A percentile compares a stretch with the other conserved stretches of the same genome.
These are phyloP conservation scores for Fissipunctia ypsillon DNA, from an alignment of 2,888 invertebrate genomes.

Conservation along the genomic window DNA sequence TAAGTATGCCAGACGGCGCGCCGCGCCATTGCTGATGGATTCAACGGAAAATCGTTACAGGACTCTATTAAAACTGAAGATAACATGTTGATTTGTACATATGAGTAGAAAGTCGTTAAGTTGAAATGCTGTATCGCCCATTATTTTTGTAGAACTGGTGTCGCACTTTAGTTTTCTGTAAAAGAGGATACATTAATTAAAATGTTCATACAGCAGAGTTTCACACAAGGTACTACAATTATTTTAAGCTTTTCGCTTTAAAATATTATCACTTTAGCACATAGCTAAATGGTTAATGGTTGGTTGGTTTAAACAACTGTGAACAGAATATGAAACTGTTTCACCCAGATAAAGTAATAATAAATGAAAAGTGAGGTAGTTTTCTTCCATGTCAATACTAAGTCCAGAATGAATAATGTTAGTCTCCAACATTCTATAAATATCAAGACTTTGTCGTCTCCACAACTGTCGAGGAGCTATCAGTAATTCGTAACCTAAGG, in stretches of 20 bases:
- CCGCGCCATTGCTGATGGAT: conserved; percentile 45
- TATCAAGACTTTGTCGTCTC: conserved; percentile 45
- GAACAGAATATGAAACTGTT: too few species aligned
- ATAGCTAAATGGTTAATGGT: too few species aligned
- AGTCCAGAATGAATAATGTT: conserved; percentile 7
- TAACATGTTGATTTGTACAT: conserved; percentile 35
- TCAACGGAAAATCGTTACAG: conserved; percentile 60
- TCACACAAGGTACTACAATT: too few species aligned
- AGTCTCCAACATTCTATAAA: conserved; percentile 47
- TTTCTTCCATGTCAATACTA: conserved; percentile 11
- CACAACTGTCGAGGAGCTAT: conserved; percentile 34
- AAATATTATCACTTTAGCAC: too few species aligned
- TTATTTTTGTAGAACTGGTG: not conserved
- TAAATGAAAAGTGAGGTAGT: too few species aligned
- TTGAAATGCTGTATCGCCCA: not conserved
- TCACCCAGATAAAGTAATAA: too few species aligned
- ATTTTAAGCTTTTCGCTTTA: too few species aligned
- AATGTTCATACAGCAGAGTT: too few species aligned
- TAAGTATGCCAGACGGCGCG: conserved; percentile 80
- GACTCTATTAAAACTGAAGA: conserved; percentile 39
- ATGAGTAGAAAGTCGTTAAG: not conserved
- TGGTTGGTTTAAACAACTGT: too few species aligned
- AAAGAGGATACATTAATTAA: too few species aligned
- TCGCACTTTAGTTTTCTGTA: not conserved
- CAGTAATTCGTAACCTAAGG: conserved; percentile 55